Percentiles rank a stretch among this genome's conserved stretches.
These are phyloP conservation scores for Mythimna pallens DNA, from an alignment of 2,888 invertebrate genomes.

Conservation along the genomic window DNA sequence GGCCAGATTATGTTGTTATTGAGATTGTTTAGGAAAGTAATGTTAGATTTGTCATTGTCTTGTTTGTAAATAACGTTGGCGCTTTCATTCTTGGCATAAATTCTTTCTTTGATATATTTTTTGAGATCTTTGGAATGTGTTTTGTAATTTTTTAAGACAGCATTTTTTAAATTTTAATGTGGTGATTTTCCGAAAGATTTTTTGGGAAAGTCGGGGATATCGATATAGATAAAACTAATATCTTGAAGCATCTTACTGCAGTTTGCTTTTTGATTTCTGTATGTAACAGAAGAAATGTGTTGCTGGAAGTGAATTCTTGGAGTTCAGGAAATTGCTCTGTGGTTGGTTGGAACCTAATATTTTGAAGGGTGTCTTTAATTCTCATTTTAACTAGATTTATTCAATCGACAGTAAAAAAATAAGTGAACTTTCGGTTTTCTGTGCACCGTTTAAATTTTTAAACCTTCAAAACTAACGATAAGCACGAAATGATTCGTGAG, in stretches of 20 bases:
- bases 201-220: not conserved
- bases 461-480: slow-evolving; percentile 40
- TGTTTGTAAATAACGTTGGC: slow-evolving; percentile 39
- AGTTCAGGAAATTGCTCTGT: not conserved
- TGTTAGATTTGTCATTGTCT: slow-evolving; percentile 51
- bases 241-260: not conserved
- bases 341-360: not conserved
- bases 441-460: slow-evolving; percentile 24
- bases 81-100: slow-evolving; percentile 24
- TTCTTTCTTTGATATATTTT: slow-evolving; percentile 16
- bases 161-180: not conserved
- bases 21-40: slow-evolving; percentile 53
- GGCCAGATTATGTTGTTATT: slow-evolving; percentile 58
- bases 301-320: no score
- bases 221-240: not conserved
- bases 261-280: not conserved
- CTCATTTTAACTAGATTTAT: not conserved
- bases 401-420: not conserved
- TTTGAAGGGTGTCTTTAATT: not conserved
- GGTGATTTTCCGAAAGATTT: not conserved
- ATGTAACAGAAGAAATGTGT: no score
- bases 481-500: slow-evolving; percentile 38
- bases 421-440: not conserved
- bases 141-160: not conserved
- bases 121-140: slow-evolving; percentile 16